phyloP scores from a whole-genome alignment of 2,113 vertebrate genomes.

The Vanacampus margaritifer region DNA sequence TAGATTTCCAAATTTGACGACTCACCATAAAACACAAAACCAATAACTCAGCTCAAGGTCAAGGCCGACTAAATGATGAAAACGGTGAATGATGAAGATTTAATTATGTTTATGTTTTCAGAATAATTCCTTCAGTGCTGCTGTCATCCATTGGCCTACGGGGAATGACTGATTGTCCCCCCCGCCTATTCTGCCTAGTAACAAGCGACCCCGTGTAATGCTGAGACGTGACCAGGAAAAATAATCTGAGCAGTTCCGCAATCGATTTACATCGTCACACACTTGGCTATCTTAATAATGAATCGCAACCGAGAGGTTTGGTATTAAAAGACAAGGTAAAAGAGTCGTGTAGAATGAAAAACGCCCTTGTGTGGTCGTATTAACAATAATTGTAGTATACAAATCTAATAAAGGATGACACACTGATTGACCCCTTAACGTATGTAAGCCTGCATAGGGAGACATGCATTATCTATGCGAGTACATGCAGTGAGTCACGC shows the following conservation, averaged over 20 bases:
- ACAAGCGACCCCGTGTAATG: neutral
- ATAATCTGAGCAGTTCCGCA: neutral
- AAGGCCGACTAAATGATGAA: neutral
- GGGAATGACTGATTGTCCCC: neutral
- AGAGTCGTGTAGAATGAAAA: neutral
- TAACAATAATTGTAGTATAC: neutral
- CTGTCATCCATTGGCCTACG: neutral
- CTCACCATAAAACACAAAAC: neutral
- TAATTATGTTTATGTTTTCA: neutral
- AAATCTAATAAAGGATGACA: no score
- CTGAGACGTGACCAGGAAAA: neutral
- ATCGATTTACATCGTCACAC: neutral
- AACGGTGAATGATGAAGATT: neutral
- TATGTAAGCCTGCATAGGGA: conserved; percentile 32
- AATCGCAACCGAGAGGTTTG: neutral
- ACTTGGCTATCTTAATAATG: neutral
- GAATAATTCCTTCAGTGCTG: neutral
- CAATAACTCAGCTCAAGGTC: neutral
- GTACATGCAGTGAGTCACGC: conserved; percentile 26
- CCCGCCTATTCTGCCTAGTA: neutral
- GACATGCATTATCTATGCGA: conserved; percentile 5
- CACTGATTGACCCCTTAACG: neutral
- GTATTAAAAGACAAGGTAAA: neutral
- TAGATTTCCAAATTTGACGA: neutral
- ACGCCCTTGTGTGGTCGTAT: neutral